Base-by-base conservation (phyloP, 2,113 vertebrate genomes). In the Xenopus borealis region DNA sequence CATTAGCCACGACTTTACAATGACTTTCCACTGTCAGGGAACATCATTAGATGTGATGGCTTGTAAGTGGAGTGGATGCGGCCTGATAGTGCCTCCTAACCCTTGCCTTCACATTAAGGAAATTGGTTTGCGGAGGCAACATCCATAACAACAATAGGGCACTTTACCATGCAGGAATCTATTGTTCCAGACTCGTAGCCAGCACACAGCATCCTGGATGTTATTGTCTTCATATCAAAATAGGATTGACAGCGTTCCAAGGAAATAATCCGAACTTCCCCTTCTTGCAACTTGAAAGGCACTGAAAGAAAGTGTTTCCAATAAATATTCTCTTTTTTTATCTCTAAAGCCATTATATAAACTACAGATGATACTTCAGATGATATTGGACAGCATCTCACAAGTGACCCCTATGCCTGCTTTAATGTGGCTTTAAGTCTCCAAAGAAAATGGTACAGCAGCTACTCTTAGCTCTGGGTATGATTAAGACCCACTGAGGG, bases 231-330 rank as follows among this genome's bases (percentile, higher is more conserved):
- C 92, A 95, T 94, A 85, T 98, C 94, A 10, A 99, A 98, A 85
- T 95, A 95, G 0, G 95, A 91, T 89, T 94, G 96, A 71, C 97
- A 98, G 80, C 92, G 93, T 44, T 95, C 90, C 72, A 93, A 78
- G 2, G 96, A 93, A 81, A 99, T 97, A 69, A 99, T 94, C 17
- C 96, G 92, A 20, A 99, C 97, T 78, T 94, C 95, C 6, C 97
- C 97, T 79, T 99, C 97, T 81, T 99, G 96, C 40, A 99, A 90
- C 82, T 99, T 99, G 74, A 97, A 98, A 27, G 97, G 97, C 94
- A 97, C 96, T 98, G 79, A 66, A 40, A 58, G 13, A 18, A 64
- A 20, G n/a, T 19, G 8, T 13, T 67, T 12, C 18, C 47, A 11
- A 67, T 61, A 61, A 23, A 61, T 18, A 61, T 61, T 11, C 13